These are phyloP conservation scores for Goniozus legneri DNA, from an alignment of 1,140 invertebrate species.

Conservation along the genomic window DNA sequence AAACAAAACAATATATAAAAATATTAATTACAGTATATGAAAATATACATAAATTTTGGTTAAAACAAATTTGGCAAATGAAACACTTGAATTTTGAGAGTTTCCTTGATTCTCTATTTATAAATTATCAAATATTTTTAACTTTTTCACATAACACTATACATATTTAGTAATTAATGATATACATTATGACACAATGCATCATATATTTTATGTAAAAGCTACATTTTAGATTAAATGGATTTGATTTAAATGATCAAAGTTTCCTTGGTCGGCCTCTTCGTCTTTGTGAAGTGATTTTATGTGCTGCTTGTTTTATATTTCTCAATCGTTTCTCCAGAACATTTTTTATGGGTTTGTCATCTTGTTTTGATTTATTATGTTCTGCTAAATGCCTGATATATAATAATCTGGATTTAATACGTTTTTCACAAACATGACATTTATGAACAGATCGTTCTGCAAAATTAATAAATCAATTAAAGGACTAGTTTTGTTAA, in stretches of 20 bases:
- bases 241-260: slow-evolving; percentile 19
- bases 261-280: slow-evolving; percentile 30
- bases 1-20: no score
- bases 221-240: slow-evolving; percentile 1
- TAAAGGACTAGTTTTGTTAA: background rate
- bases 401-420: slow-evolving; percentile 26
- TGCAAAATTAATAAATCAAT: slow-evolving; percentile 11
- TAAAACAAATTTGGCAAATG: no score
- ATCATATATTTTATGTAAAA: no score
- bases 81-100: no score
- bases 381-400: slow-evolving; percentile 29
- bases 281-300: slow-evolving; percentile 23
- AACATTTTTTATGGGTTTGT: slow-evolving; percentile 7
- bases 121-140: no score
- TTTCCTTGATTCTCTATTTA: no score
- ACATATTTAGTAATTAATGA: no score
- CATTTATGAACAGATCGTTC: slow-evolving; percentile 26
- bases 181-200: no score
- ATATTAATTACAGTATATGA: no score
- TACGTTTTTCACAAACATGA: slow-evolving; percentile 29
- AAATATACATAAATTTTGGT: no score
- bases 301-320: slow-evolving; percentile 20
- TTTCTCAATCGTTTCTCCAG: slow-evolving; percentile 25
- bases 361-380: slow-evolving; percentile 10
- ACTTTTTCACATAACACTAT: no score